Base-by-base conservation (phyloP, 2,113 vertebrate genomes). In the Zosterops japonicus region DNA sequence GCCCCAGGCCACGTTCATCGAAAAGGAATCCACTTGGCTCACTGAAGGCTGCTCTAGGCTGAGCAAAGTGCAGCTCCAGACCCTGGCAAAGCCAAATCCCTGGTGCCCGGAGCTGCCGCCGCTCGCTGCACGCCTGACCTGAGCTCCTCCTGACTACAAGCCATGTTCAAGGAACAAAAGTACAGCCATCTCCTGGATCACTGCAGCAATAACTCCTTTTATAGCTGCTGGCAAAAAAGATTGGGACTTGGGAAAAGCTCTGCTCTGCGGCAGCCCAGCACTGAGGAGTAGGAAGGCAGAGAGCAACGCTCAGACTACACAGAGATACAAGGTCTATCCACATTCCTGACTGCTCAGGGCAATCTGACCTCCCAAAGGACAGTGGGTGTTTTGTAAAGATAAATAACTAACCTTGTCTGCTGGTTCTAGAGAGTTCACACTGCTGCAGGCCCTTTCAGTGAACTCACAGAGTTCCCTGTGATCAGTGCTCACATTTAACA, bases 231-330 rank as follows among this genome's bases (percentile, higher is more conserved):
- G 21, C 14, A 87, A 33, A 67, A 53, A 0, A 44, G 56, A 27
- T 0, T 41, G 44, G n/a, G 35, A 7, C 28, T 29, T n/a, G 60
- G 65, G 50, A 67, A 67, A 22, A 75, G 41, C 57, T 74, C 29
- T 44, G 36, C 60, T 79, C 41, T 65, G 82, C 28, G 6, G 46
- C 72, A 84, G 56, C n/a, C 56, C 36, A 36, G 60, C 1, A 2
- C 27, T 3, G 18, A 72, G 67, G 12, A 42, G 12, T 60, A 53
- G 49, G 53, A 76, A 55, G 47, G 47, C 19, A 55, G 75, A 68
- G 71, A 56, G 29, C 67, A 72, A 20, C 1, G 1, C 65, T 33
- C 53, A 15, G 13, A 29, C 44, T 25, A 6, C 31, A 36, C 0
- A 0, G 27, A 59, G 9, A 52, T 15, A 47, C 29, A n/a, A 39